Percentiles rank a stretch among this genome's conserved stretches.
These are phyloP conservation scores for Smittia sp. DNA, from an alignment of 2,888 invertebrate species.

Conservation along the genomic window DNA sequence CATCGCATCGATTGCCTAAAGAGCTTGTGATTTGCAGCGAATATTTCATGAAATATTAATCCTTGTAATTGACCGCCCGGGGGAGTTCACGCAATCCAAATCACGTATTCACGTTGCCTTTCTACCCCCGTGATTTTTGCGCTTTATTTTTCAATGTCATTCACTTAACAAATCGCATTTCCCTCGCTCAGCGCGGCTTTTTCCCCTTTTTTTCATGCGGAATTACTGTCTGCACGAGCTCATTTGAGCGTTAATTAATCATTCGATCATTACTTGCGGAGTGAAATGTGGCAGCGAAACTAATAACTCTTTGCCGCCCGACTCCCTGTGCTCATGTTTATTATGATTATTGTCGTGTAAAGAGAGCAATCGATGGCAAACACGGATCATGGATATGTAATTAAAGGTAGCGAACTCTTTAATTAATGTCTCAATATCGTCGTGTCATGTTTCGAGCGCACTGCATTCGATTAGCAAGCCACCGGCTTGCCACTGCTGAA, in stretches of 20 bases:
- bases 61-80: constrained; percentile 15
- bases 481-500: neutral
- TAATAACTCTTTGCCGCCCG: neutral
- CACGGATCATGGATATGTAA: neutral
- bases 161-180: neutral
- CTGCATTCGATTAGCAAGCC: neutral
- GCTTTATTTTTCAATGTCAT: neutral
- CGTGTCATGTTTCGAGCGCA: neutral
- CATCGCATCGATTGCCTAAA: neutral
- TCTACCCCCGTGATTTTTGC: neutral
- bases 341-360: neutral
- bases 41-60: constrained; percentile 28
- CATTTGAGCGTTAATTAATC: neutral
- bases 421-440: no score
- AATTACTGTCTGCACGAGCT: neutral
- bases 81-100: neutral
- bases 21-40: neutral
- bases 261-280: neutral
- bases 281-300: neutral
- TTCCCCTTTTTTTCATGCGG: neutral
- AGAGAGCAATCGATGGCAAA: neutral
- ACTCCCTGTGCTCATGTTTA: neutral
- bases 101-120: neutral
- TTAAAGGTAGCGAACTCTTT: neutral
- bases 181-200: neutral